phyloP scores from a whole-genome alignment of 2,797 vertebrate genomes.

The Picus viridis region DNA sequence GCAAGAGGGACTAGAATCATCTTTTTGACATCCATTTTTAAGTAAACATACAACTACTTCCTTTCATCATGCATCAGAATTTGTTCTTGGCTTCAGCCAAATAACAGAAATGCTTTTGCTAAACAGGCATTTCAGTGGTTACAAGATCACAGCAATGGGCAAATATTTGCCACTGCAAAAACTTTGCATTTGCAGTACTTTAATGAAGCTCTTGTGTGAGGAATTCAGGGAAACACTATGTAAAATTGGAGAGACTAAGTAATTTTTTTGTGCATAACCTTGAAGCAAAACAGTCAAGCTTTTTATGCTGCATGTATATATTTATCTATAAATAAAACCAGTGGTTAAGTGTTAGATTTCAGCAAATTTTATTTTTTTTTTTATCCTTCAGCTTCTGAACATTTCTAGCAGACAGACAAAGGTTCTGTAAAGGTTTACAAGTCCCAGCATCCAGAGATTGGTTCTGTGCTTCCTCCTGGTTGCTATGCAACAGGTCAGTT shows the following conservation, averaged over 20 bases:
- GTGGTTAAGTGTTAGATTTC: constrained; percentile 2
- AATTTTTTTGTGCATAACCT: background rate
- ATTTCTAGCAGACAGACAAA: background rate
- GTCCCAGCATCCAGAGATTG: background rate
- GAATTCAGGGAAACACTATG: background rate
- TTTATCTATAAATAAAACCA: constrained; percentile 27
- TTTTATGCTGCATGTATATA: background rate
- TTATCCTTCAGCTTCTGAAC: constrained; percentile 18
- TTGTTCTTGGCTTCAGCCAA: background rate
- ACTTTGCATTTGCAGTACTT: background rate
- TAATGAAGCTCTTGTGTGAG: background rate
- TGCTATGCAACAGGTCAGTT: constrained; percentile 62
- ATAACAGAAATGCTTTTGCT: background rate
- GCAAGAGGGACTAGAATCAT: background rate
- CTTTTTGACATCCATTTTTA: background rate
- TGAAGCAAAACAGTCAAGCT: constrained; percentile 18
- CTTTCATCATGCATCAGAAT: background rate
- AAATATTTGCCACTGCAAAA: constrained; percentile 44
- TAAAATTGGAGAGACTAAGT: background rate
- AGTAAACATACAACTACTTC: constrained; percentile 18
- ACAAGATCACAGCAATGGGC: background rate
- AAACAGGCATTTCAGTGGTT: background rate
- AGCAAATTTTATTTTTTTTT: background rate
- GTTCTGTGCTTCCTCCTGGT: background rate
- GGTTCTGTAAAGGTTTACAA: constrained; percentile 23